A percentile compares a stretch with the other conserved stretches of the same genome.
Conservation (phyloP, 2,113 vertebrate genomes). For the Salminus brasiliensis region DNA sequence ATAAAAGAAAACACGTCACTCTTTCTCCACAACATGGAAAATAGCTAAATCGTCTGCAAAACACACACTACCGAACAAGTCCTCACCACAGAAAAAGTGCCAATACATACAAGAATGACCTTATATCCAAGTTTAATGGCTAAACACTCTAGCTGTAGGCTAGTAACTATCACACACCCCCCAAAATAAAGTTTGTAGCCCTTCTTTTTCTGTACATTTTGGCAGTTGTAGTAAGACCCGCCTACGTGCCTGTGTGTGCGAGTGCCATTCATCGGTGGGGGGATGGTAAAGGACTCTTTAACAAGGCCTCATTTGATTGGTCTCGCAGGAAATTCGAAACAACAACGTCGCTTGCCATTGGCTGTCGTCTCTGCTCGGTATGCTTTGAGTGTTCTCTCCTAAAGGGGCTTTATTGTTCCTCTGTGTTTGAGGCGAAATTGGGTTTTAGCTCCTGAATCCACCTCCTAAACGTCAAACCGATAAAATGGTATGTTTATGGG, state of each 20-base stretch:
- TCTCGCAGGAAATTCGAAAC: constrained; percentile 64
- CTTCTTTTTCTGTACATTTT: constrained; percentile 16
- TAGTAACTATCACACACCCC: not conserved
- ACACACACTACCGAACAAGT: too few relatives aligned
- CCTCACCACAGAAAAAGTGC: too few relatives aligned
- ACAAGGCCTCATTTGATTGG: constrained; percentile 66
- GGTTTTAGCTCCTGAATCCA: constrained; percentile 62
- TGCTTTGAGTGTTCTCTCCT: constrained; percentile 67
- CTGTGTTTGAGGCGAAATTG: constrained; percentile 72
- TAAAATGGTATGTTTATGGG: constrained; percentile 70
- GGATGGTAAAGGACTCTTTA: constrained; percentile 66
- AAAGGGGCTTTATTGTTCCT: constrained; percentile 80
- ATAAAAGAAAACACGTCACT: too few relatives aligned
- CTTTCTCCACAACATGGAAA: too few relatives aligned
- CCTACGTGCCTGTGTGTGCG: constrained; percentile 73
- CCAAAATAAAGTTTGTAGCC: not conserved
- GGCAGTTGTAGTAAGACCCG: constrained; percentile 54
- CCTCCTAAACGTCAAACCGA: constrained; percentile 62
- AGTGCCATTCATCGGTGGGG: constrained; percentile 65
- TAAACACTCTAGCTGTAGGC: too few relatives aligned
- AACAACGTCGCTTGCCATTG: constrained; percentile 68
- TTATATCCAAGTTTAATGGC: too few relatives aligned
- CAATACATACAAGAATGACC: too few relatives aligned
- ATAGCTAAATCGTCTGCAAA: too few relatives aligned
- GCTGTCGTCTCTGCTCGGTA: constrained; percentile 58